Base-by-base conservation (phyloP, 1,140 invertebrate genomes). In the Manduca sexta region DNA sequence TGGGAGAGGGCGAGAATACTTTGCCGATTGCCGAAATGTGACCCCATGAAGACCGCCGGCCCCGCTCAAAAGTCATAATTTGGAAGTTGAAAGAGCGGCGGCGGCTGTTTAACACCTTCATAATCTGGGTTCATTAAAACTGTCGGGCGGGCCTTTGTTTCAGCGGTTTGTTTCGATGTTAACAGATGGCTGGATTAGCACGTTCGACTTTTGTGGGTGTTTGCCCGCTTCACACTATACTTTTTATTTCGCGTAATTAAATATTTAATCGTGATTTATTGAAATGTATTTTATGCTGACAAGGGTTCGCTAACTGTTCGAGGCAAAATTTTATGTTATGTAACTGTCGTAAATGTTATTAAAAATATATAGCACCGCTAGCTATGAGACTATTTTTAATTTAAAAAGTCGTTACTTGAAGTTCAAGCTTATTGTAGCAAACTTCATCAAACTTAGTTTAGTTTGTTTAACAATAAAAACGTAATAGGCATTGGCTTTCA, bases 51-150 rank as follows among this genome's bases (percentile, higher is more conserved):
- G 77, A 62, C 50, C 64, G 66, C 59, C 69, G 60, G 59, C 58
- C 60, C 41, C 51, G 56, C 58, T 70, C 65, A 69, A 72, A 79
- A 79, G 69, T 74, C 69, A 82, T 84, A 84, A 82, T 83, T 82
- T 76, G 75, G 68, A 64, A 81, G 78, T 84, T 80, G 74, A 82
- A 84, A 82, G 80, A 78, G 73, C 68, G 55, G 69, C 75, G 74
- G 58, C 63, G 65, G 64, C 60, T 69, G 70, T 78, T 84, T 84
- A 84, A 81, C 81, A 84, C 81, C 81, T 84, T 79, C 81, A 82
- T 84, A 84, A 84, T 84, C 81, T 81, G 69, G 65, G 68, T 69
- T 84, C 78, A 84, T 84, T 84, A 84, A 84, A 78, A 54, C 65
- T 64, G 62, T 63, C 73, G 71, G 69, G 72, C 55, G 64, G 67